Conservation (phyloP, 2,797 vertebrate genomes). For the Yasuhikotakia modesta region DNA sequence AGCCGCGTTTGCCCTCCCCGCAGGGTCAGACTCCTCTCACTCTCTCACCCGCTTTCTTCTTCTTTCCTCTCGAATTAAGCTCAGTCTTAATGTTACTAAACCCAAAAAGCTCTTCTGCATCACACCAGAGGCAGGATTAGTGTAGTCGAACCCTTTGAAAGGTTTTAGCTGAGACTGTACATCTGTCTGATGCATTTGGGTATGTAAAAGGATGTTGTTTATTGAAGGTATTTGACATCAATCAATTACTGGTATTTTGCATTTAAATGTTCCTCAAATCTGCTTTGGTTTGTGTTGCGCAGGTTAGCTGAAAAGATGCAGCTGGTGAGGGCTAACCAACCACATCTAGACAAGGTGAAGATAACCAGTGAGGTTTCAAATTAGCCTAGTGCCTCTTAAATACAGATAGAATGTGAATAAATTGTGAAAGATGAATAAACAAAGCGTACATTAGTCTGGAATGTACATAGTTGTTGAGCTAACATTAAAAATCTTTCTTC, state of each 20-base stretch:
- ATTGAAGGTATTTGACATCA: slow-evolving; percentile 45
- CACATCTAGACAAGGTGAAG: slow-evolving; percentile 62
- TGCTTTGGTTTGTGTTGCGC: slow-evolving; percentile 24
- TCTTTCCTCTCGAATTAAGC: slow-evolving; percentile 38
- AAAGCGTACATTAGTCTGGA: too few relatives aligned
- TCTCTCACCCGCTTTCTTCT: slow-evolving; percentile 38
- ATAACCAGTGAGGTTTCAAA: background rate
- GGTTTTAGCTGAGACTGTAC: slow-evolving; percentile 50
- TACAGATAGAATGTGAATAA: background rate
- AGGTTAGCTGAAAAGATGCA: slow-evolving; percentile 60
- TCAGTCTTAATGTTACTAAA: slow-evolving; percentile 26
- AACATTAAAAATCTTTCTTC: too few relatives aligned
- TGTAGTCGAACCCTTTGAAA: slow-evolving; percentile 48
- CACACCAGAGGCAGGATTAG: slow-evolving; percentile 33
- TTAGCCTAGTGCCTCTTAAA: background rate
- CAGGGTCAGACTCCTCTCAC: slow-evolving; percentile 69
- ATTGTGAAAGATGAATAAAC: background rate
- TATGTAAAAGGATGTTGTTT: slow-evolving; percentile 41
- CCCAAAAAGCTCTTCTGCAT: slow-evolving; percentile 49
- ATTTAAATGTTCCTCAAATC: slow-evolving; percentile 50
- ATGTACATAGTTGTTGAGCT: too few relatives aligned
- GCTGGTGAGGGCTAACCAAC: slow-evolving; percentile 52
- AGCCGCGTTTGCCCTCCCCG: slow-evolving; percentile 79
- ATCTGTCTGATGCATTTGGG: slow-evolving; percentile 46
- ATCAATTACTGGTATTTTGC: slow-evolving; percentile 27